phyloP scores from a whole-genome alignment of 2,888 invertebrate genomes.

The Lepetodrilus schrolli region DNA sequence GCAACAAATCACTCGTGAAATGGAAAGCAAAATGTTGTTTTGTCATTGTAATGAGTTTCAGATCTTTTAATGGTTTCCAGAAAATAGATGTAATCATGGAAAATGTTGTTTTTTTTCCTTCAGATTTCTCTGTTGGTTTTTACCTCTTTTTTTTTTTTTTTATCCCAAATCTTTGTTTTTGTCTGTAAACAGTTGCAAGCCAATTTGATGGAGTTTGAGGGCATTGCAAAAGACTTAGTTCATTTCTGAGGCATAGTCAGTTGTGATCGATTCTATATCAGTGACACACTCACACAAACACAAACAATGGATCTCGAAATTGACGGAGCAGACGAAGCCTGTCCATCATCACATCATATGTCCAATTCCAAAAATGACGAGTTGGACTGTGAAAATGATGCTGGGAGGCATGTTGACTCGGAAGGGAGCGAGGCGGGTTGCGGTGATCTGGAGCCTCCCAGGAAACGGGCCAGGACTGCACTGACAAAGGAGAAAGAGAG shows the following conservation, averaged over 20 bases:
- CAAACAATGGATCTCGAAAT: not conserved
- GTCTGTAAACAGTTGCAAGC: not conserved
- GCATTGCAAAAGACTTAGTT: not conserved
- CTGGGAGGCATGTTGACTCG: constrained; percentile 49
- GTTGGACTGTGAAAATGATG: constrained; percentile 63
- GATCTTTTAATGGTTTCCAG: no score
- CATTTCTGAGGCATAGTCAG: not conserved
- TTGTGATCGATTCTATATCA: not conserved
- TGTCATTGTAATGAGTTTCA: not conserved
- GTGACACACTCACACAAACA: not conserved
- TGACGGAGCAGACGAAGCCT: constrained; percentile 28
- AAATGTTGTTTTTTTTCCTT: no score
- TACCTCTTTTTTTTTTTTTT: not conserved
- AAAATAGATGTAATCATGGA: no score
- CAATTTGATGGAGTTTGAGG: not conserved
- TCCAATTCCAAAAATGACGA: constrained; percentile 54
- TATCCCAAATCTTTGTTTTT: not conserved
- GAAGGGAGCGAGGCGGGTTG: not conserved
- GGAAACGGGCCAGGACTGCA: not conserved
- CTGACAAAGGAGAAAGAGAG: constrained; percentile 22
- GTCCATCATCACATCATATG: constrained; percentile 60
- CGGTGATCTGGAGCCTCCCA: not conserved
- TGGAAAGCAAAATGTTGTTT: not conserved
- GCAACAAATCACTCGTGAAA: no score
- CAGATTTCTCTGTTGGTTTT: not conserved